Evolutionary conservation across 2,888 invertebrate genomes (phyloP).

Genomic region (Sclerodermus sp.): DNA sequence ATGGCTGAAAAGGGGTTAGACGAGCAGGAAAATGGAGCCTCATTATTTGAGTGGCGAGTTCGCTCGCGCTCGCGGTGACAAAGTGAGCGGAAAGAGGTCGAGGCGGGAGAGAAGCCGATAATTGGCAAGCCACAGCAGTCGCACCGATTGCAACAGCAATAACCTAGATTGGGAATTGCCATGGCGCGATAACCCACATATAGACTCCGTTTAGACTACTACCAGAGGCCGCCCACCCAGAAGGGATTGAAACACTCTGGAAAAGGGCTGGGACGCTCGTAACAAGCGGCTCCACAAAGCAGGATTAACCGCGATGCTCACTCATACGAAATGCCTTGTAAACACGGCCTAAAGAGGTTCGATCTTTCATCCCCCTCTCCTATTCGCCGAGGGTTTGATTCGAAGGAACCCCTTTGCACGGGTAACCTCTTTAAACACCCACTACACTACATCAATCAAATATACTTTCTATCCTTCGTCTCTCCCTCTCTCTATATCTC

Average conservation of each 20-base stretch:
- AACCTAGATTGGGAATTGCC: conserved; percentile 34
- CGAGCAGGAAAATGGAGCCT: too few relatives aligned
- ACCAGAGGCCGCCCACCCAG: neutral
- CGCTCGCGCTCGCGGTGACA: neutral
- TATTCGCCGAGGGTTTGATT: too few relatives aligned
- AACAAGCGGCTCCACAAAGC: conserved; percentile 22
- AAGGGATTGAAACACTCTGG: conserved; percentile 26
- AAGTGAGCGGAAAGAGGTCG: neutral
- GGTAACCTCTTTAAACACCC: too few relatives aligned
- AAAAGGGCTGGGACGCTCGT: conserved; percentile 16
- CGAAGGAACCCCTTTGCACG: too few relatives aligned
- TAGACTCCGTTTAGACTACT: neutral
- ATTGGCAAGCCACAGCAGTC: conserved; percentile 32
- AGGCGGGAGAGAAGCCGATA: conserved; percentile 17
- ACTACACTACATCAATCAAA: too few relatives aligned
- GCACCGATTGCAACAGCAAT: conserved; percentile 35
- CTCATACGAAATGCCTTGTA: conserved; percentile 23
- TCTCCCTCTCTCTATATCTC: too few relatives aligned
- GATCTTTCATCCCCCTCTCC: neutral
- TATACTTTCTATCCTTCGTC: too few relatives aligned
- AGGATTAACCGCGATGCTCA: conserved; percentile 28
- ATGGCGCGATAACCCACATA: conserved; percentile 25
- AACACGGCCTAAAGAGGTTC: conserved; percentile 13
- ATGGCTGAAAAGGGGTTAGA: conserved; percentile 1
- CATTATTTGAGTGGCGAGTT: neutral